These are phyloP conservation scores for Trachelus troglodyta DNA, from an alignment of 2,888 invertebrate genomes.

Conservation along the genomic window DNA sequence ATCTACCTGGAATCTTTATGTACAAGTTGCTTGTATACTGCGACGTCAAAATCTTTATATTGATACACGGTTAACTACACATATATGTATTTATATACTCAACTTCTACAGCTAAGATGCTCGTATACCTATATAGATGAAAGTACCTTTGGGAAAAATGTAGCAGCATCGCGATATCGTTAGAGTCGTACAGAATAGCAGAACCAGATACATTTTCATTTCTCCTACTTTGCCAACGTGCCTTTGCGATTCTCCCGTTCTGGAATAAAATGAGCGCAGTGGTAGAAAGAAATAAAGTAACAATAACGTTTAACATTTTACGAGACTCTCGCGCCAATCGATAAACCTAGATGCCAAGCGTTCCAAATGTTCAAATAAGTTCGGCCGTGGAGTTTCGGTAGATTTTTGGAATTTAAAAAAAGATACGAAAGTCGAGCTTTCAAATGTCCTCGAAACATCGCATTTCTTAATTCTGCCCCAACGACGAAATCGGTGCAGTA, in stretches of 20 bases:
- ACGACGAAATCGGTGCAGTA: no score
- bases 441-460: background rate
- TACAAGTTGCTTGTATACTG: background rate
- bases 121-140: background rate
- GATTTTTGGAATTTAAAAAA: background rate
- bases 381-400: no score
- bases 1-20: background rate
- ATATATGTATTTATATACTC: background rate
- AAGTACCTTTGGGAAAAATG: slow-evolving; percentile 60
- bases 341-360: background rate
- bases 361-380: background rate
- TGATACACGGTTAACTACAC: background rate
- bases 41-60: background rate
- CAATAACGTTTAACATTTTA: background rate
- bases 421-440: background rate
- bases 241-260: background rate
- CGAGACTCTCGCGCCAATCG: background rate
- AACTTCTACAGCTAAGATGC: background rate
- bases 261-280: background rate
- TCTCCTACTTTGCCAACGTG: slow-evolving; percentile 28
- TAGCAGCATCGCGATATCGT: slow-evolving; percentile 57
- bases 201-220: slow-evolving; percentile 52
- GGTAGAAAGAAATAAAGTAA: background rate
- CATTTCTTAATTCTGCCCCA: no score
- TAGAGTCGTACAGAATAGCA: slow-evolving; percentile 51